Percentiles rank a stretch among this genome's conserved stretches.
Conservation (phyloP, 1,140 invertebrate genomes). For the Ruditapes philippinarum region DNA sequence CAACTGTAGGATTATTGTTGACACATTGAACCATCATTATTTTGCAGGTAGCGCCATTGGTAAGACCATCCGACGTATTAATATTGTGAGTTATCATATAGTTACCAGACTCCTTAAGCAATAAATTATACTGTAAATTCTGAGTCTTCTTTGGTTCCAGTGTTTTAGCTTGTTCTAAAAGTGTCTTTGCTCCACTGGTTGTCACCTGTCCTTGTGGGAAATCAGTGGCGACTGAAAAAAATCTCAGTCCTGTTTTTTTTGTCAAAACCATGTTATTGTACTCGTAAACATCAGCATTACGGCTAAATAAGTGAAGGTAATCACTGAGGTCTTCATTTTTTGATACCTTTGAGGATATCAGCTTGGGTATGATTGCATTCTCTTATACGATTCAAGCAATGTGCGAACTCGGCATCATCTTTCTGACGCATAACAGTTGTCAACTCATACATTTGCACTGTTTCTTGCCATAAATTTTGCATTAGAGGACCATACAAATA, state of each 20-base stretch:
- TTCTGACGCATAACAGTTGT: conserved; percentile 69
- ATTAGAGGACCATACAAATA: conserved; percentile 24
- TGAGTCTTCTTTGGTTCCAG: conserved; percentile 62
- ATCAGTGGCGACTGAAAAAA: conserved; percentile 5
- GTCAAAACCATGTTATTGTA: conserved; percentile 23
- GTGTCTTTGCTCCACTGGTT: background rate
- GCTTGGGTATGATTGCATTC: conserved; percentile 59
- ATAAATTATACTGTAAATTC: conserved; percentile 25
- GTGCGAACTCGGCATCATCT: conserved; percentile 60
- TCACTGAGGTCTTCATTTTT: conserved; percentile 7
- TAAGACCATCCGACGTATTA: conserved; percentile 60
- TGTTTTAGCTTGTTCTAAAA: conserved; percentile 46
- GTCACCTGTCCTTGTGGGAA: conserved; percentile 39
- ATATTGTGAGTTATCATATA: conserved; percentile 63
- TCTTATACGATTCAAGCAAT: conserved; percentile 63
- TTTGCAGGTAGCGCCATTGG: conserved; percentile 65
- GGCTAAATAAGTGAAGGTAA: conserved; percentile 42
- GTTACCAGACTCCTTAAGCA: conserved; percentile 45
- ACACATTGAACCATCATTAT: conserved; percentile 37
- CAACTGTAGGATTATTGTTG: conserved; percentile 29
- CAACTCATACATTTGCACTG: conserved; percentile 62
- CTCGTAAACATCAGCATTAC: conserved; percentile 56
- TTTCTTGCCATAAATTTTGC: conserved; percentile 52
- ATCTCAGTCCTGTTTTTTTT: background rate
- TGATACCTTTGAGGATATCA: conserved; percentile 16